Evolutionary conservation across 2,888 invertebrate species (phyloP).

Genomic region (Torymus auratus): DNA sequence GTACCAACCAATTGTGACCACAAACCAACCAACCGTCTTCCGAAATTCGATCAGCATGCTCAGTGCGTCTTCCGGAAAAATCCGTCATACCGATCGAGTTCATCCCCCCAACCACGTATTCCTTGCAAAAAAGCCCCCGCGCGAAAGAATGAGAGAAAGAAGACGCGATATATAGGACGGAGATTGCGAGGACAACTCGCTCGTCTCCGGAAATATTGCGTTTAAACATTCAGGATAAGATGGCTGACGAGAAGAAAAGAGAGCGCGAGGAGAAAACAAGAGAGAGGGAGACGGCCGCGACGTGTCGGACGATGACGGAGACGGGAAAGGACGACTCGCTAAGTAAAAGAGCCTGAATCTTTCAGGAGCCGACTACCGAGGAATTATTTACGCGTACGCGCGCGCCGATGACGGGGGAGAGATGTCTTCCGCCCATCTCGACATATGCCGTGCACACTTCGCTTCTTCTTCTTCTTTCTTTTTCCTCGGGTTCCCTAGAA

Average conservation of each 20-base stretch:
- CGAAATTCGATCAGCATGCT: no score
- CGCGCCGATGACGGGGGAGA: slow-evolving; percentile 9
- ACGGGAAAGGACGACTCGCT: slow-evolving; percentile 16
- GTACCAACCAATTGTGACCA: no score
- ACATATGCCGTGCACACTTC: no score
- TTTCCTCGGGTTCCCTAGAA: no score
- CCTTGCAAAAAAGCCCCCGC: neutral
- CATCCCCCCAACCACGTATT: no score
- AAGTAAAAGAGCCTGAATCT: slow-evolving; percentile 55
- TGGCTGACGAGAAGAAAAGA: slow-evolving; percentile 13
- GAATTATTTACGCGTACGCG: slow-evolving; percentile 28
- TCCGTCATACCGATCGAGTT: no score
- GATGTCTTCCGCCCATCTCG: no score
- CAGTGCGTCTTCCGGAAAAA: no score
- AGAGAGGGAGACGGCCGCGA: neutral
- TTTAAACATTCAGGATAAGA: slow-evolving; percentile 57
- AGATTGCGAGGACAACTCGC: neutral
- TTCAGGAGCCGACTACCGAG: slow-evolving; percentile 14
- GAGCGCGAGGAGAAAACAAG: neutral
- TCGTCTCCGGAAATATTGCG: slow-evolving; percentile 54
- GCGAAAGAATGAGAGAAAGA: slow-evolving; percentile 21
- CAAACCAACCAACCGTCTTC: no score
- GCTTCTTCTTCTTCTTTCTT: no score
- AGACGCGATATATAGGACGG: neutral
- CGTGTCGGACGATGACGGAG: slow-evolving; percentile 11